Conservation (phyloP, 2,113 vertebrate species). For the Ictalurus furcatus region DNA sequence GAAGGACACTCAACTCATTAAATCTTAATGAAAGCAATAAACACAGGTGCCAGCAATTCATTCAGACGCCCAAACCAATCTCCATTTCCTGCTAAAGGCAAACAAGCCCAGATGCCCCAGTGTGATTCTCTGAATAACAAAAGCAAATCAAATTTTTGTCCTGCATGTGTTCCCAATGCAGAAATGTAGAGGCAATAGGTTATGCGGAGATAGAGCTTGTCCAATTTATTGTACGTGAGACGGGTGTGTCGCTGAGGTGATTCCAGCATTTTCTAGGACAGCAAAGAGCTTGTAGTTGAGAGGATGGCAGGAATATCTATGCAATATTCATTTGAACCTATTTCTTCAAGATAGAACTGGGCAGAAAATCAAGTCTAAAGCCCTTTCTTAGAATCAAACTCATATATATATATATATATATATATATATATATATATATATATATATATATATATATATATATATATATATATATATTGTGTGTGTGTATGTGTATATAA, state of each 20-base stretch:
- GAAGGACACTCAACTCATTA: slow-evolving; percentile 81
- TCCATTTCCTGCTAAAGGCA: slow-evolving; percentile 76
- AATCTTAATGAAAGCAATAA: slow-evolving; percentile 84
- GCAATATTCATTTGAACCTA: slow-evolving; percentile 77
- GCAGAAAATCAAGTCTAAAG: slow-evolving; percentile 10
- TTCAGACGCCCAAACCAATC: slow-evolving; percentile 81
- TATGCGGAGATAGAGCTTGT: slow-evolving; percentile 71
- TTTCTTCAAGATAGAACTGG: slow-evolving; percentile 47
- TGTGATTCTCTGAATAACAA: slow-evolving; percentile 77
- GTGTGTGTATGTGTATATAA: no score
- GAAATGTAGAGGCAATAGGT: slow-evolving; percentile 71
- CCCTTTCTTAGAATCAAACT: neutral
- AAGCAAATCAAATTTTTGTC: slow-evolving; percentile 78
- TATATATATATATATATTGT: no score
- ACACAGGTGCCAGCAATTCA: slow-evolving; percentile 78
- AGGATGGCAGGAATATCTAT: slow-evolving; percentile 65
- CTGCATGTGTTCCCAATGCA: slow-evolving; percentile 75
- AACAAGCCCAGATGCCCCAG: slow-evolving; percentile 76
- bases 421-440: no score
- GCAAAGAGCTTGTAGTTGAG: slow-evolving; percentile 63
- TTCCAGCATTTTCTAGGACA: slow-evolving; percentile 69
- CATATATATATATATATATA: neutral
- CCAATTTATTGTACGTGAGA: slow-evolving; percentile 74
- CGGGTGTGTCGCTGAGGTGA: slow-evolving; percentile 68
- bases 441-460: no score